phyloP scores from a whole-genome alignment of 2,797 vertebrate genomes.

The Falco concolor region DNA sequence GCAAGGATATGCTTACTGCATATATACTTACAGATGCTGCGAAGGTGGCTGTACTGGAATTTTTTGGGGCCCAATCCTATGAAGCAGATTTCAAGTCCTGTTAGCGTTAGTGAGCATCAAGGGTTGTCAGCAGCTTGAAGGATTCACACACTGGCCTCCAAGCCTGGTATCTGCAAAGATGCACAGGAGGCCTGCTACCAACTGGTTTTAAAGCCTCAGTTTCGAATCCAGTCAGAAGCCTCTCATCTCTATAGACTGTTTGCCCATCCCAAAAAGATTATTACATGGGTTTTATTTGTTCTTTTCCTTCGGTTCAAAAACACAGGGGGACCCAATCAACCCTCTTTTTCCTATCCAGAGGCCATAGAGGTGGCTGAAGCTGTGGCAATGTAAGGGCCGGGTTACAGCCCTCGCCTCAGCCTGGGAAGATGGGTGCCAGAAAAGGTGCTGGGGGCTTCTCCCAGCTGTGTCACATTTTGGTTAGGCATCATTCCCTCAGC shows the following conservation, averaged over 20 bases:
- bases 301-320: not conserved
- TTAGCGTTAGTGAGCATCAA: not conserved
- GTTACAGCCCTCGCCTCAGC: not conserved
- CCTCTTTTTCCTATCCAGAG: not conserved
- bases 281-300: not conserved
- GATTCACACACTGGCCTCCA: not conserved
- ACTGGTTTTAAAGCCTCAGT: not conserved
- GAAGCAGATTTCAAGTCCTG: not conserved
- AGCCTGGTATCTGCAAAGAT: not conserved
- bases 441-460: not conserved
- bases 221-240: not conserved
- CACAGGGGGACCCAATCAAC: not conserved
- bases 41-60: not conserved
- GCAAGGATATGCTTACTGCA: not conserved
- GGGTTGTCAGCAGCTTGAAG: not conserved
- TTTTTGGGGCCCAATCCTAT: not conserved
- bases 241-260: not conserved
- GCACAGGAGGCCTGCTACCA: not conserved
- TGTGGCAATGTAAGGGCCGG: accelerated
- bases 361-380: not conserved
- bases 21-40: not conserved
- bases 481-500: not conserved
- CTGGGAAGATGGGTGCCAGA: not conserved
- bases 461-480: not conserved
- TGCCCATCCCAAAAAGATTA: not conserved